Conservation (phyloP, 2,113 vertebrate species). For the Orthochromis malagaraziensis region DNA sequence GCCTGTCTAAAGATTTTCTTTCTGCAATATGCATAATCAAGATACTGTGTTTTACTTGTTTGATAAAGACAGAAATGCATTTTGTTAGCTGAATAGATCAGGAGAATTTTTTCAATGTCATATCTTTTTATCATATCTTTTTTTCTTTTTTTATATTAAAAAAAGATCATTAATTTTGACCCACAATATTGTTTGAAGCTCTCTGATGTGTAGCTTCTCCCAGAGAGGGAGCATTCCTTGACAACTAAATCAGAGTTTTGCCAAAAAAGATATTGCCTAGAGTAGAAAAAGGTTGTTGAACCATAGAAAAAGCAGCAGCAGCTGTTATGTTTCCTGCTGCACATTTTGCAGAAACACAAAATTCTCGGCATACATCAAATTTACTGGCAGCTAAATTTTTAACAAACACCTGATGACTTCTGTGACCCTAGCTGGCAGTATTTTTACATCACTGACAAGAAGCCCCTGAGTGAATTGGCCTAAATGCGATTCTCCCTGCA, state of each 20-base stretch:
- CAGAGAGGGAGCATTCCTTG: neutral
- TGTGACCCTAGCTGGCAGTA: neutral
- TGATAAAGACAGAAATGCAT: neutral
- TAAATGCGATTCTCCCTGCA: neutral
- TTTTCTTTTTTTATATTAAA: neutral
- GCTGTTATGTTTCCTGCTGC: neutral
- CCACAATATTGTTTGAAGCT: neutral
- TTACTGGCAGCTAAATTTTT: neutral
- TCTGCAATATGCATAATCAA: neutral
- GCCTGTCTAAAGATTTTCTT: neutral
- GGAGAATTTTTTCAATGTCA: neutral
- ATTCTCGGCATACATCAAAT: neutral
- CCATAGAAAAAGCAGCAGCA: neutral
- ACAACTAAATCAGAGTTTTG: neutral
- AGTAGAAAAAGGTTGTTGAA: neutral
- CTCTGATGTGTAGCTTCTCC: neutral
- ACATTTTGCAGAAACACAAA: neutral
- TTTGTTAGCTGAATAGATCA: neutral
- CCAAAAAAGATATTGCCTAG: neutral
- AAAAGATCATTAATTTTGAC: neutral
- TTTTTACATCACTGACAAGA: neutral
- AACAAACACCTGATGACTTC: neutral
- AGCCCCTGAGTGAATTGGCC: neutral
- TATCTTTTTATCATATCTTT: neutral
- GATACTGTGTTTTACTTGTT: neutral